Evolutionary conservation across 2,888 invertebrate genomes (phyloP), one percentile per base, ranked within the genome.

Genomic region (Germaria angustata): DNA sequence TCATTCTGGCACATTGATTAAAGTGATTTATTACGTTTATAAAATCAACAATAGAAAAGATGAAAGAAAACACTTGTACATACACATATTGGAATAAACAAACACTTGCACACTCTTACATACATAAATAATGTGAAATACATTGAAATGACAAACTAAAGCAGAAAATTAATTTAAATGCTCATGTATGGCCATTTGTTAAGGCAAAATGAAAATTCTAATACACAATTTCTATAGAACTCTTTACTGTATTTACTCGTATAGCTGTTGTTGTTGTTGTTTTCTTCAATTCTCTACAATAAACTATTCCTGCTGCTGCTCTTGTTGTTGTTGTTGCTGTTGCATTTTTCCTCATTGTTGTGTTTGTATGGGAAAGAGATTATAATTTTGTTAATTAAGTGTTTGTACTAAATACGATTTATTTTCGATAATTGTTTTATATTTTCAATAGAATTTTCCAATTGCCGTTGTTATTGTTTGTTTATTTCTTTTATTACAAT

Each of bases 401-500:
- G 39, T 49, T 66, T 76, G n/a, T 57, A 11, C 41, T 22, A 63
- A 68, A 57, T 59, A 75, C 78, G 59, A 78, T 78, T 81, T 71
- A 75, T 69, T 65, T 65, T 59, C 76, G 22, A 69, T 78, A 81
- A 81, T 81, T 78, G 78, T 69, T 80, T 81, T 78, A 75, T 71
- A 65, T 75, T 65, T 49, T 69, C 81, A 61, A 81, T 81, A 78
- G 28, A 69, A 81, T 69, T 78, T 59, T 53, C 44, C 41, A 78
- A 73, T 65, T 61, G 39, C 5, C 13, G 28, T 49, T 72, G 39
- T 53, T 63, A 6, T 76, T 66, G 11, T 65, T 46, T 46, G 22
- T 3, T 53, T 32, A 34, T 34, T 15, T 55, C 7, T 55, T 17
- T 55, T 55, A 3, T 34, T 53, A 2, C 46, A n/a, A n/a, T 51